Base-by-base conservation (phyloP, 2,888 invertebrate genomes). In the Drosophila acutilabella region DNA sequence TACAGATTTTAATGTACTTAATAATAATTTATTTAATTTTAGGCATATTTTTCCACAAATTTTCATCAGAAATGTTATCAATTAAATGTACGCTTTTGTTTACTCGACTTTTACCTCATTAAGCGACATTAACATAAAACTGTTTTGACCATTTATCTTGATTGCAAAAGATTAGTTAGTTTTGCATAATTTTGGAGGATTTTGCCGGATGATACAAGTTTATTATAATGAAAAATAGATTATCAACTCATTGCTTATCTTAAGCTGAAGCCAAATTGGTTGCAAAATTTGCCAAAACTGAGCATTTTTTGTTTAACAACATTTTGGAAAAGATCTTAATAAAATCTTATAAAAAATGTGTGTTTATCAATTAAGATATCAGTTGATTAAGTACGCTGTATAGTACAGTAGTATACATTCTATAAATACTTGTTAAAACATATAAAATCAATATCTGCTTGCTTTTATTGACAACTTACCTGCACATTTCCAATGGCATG, bases 401-500 rank as follows among this genome's bases (percentile, higher is more conserved):
- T 13, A 38, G 11, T 38, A 44, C 23, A 20, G 20, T 13, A 7
- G 7, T 44, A n/a, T 23, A 44, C 23, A n/a, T 13, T n/a, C 30
- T 30, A 30, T 30, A 36, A 36, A 45, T 4, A 14, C 2, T 16
- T 30, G 36, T 36, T 36, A 36, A 36, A 36, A 13, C 13, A 16
- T 41, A 41, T 52, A 16, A 42, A 54, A 33, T 18, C 13, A 16
- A 53, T 4, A 36, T 54, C 20, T 36, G 33, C 30, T 7, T n/a
- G 33, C 16, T 4, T 44, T n/a, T 11, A 0, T 14, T 44, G 33
- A 4, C 11, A 59, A 93, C 95, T 95, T 89, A 96, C 96, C 95
- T 95, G 95, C 74, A 95, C 93, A 87, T 95, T 95, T 81, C 94
- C 95, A 89, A 92, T 90, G 57, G 96, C 96, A 88, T 96, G 96